These are phyloP conservation scores for Anthoscopus minutus DNA, from an alignment of 2,113 vertebrate species.

Conservation along the genomic window DNA sequence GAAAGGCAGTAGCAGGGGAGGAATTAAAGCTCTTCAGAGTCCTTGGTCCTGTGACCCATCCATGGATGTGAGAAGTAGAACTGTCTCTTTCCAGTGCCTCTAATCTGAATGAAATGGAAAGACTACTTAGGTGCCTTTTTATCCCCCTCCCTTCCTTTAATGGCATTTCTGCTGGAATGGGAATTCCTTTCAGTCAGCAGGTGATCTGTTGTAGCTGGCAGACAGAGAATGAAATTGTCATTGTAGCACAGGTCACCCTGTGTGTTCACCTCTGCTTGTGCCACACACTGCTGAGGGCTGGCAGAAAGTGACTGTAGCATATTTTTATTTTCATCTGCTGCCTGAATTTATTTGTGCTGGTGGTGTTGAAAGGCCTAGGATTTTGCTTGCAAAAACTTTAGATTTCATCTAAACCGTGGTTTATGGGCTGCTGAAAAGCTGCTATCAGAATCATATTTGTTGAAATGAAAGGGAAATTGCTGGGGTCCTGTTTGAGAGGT, in stretches of 20 bases:
- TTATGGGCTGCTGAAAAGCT: neutral
- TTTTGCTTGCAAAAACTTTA: slow-evolving; percentile 3
- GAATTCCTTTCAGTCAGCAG: neutral
- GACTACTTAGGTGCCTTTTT: neutral
- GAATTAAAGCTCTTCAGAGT: neutral
- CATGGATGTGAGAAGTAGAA: neutral
- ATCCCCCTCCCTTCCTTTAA: neutral
- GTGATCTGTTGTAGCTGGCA: slow-evolving; percentile 3
- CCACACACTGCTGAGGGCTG: neutral
- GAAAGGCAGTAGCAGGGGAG: neutral
- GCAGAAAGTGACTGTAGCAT: neutral
- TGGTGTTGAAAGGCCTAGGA: neutral
- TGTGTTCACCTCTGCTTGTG: neutral
- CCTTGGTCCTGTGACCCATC: neutral
- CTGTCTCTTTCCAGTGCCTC: neutral
- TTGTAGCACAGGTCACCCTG: neutral
- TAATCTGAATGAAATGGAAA: neutral
- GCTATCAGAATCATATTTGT: neutral
- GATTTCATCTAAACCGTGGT: neutral
- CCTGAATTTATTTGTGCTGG: neutral
- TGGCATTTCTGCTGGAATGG: neutral
- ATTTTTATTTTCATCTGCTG: neutral
- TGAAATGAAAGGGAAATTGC: neutral
- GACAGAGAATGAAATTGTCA: neutral
- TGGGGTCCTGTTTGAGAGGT: neutral